Evolutionary conservation across 2,797 vertebrate genomes (phyloP).

Genomic region (Gambusia yucatana): DNA sequence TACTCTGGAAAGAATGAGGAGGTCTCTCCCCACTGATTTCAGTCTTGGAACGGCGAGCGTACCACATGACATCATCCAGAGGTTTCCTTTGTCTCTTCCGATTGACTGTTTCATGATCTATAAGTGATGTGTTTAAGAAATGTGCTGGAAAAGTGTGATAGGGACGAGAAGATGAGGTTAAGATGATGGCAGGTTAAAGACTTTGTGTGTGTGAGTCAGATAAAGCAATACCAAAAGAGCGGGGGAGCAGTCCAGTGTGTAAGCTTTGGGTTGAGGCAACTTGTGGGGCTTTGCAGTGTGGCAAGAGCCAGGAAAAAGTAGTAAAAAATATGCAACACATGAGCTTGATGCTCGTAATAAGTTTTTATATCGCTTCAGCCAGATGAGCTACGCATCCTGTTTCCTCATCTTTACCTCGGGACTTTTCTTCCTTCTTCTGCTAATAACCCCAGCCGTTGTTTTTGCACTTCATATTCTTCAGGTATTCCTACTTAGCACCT

Average conservation of each 20-base stretch:
- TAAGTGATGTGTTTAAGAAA: neutral
- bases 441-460: neutral
- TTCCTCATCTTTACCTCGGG: constrained; percentile 38
- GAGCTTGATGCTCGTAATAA: constrained; percentile 55
- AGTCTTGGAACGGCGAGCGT: constrained; percentile 67
- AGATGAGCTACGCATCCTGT: constrained; percentile 56
- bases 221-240: constrained; percentile 11
- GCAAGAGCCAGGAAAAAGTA: constrained; percentile 65
- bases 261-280: constrained; percentile 18
- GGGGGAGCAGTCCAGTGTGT: constrained; percentile 4
- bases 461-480: constrained; percentile 22
- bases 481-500: constrained; percentile 14
- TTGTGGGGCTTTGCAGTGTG: constrained; percentile 21
- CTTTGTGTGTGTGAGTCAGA: constrained; percentile 24
- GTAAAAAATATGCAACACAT: constrained; percentile 56
- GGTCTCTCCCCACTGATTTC: constrained; percentile 75
- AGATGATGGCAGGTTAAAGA: constrained; percentile 25
- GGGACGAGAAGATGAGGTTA: constrained; percentile 5
- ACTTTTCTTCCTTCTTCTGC: constrained; percentile 6
- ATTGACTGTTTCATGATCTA: constrained; percentile 39
- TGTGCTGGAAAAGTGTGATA: constrained; percentile 2
- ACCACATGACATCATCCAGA: constrained; percentile 76
- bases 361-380: constrained; percentile 38
- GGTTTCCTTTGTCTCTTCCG: constrained; percentile 55
- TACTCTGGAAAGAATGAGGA: constrained; percentile 83